Evolutionary conservation across 2,888 invertebrate genomes (phyloP), one percentile per base, ranked within the genome.

Genomic region (Nomada fucata): DNA sequence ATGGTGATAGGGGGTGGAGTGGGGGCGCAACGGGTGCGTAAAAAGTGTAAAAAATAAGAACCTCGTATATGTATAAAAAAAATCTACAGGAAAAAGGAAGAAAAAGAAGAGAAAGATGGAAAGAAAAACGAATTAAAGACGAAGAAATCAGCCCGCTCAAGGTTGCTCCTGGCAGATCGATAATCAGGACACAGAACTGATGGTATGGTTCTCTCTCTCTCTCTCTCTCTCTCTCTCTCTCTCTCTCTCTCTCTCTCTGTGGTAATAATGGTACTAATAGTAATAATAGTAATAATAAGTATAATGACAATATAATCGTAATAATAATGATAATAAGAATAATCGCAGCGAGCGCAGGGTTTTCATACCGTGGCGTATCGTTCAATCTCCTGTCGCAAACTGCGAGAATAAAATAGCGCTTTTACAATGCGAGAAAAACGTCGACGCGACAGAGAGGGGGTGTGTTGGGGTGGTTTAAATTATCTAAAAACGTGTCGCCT

Each of bases 261-360:
- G 71, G 76, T 85, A 84, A 82, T 84, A 79, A 82, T 82, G 85
- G 85, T 90, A 88, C 85, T 87, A 85, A 88, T 89, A 90, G 71
- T 88, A 85, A 86, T 87, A 82, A 86, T 89, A 88, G 83, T 88
- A 89, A 86, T 90, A 88, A 85, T 91, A 89, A 90, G 88, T 86
- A 88, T 89, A 89, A 91, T 91, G 89, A 91, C 88, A 91, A 89
- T 90, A 90, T 90, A 90, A 90, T 89, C 82, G 84, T 89, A 87
- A 85, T 89, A 89, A 87, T 88, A 87, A 75, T 81, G 67, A 82
- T 88, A 84, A 88, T 88, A 82, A 89, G 82, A 87, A 87, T 87
- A 85, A 85, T 86, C 82, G 88, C 85, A 88, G 86, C 78, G 71
- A 79, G 78, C 64, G 80, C 79, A 86, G 80, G 78, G 76, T 83